Evolutionary conservation across 1,140 invertebrate species (phyloP), one percentile per base, ranked within the genome.

Genomic region (Drosophila repleta): DNA sequence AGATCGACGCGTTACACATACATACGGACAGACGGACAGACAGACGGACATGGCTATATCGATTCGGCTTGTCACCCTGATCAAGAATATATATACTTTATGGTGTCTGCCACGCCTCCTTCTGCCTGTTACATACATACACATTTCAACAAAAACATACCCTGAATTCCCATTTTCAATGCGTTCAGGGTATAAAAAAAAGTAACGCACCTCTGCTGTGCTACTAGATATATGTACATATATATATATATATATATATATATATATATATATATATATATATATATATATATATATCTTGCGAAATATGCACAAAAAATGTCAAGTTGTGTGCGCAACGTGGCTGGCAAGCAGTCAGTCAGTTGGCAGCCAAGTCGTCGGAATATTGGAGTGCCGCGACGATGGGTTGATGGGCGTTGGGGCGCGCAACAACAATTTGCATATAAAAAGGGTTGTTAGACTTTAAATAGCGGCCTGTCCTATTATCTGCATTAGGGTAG

Each of bases 391-490:
- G n/a, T 11, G 46, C 57, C 29, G 43, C 52, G 17, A 15, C 39
- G 15, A 5, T 17, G 39, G 17, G 39, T 3, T 1, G 39, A 17
- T 8, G n/a, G 72, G 77, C 74, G 77, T 73, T 51, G 41, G 68
- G 76, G 79, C 80, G 76, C 82, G 82, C 81, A 78, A 79, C 84
- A 88, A 88, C 83, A 88, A 88, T 88, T 88, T 88, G 79, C 84
- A 83, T 88, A 88, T 88, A 88, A 88, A 88, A 88, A 88, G 83
- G 83, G 83, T 88, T 88, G 83, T 88, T 88, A 83, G 83, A 88
- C 76, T 79, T 88, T 88, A 88, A 88, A 88, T 75, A 83, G 84
- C 83, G 76, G 79, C 71, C 79, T 70, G 79, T 79, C 76, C 84
- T 83, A 88, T 88, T 88, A 88, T 88, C 87, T 88, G 79, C 76